Evolutionary conservation across 2,113 vertebrate genomes (phyloP).

Genomic region (Capreolus pygargus): DNA sequence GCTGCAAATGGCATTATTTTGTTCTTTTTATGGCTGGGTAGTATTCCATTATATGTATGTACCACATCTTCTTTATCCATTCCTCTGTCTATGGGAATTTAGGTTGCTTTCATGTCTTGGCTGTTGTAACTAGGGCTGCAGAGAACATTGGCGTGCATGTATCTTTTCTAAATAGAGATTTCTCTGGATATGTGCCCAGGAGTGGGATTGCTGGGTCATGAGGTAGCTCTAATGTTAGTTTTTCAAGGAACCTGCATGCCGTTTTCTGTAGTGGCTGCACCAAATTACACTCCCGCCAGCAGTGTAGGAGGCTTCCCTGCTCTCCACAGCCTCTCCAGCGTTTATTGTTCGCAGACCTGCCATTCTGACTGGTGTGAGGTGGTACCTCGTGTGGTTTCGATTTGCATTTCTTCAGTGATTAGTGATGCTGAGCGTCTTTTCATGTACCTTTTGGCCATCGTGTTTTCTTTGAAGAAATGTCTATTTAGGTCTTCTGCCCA

Average conservation of each 20-base stretch:
- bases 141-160: background rate
- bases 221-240: background rate
- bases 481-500: background rate
- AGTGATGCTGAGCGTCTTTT: background rate
- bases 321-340: background rate
- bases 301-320: background rate
- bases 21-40: background rate
- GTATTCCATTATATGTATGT: rapidly evolving
- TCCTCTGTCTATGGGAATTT: background rate
- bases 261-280: background rate
- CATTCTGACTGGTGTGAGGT: background rate
- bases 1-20: background rate
- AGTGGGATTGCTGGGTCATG: background rate
- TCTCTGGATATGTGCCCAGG: background rate
- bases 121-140: background rate
- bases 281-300: background rate
- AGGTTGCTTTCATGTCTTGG: background rate
- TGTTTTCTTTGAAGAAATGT: background rate
- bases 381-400: background rate
- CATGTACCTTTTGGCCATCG: background rate
- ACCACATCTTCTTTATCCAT: background rate
- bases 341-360: background rate
- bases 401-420: background rate
- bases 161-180: background rate
- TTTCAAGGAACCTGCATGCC: background rate